Conservation (phyloP, 1,140 invertebrate species). For the Brachionus sp. region DNA sequence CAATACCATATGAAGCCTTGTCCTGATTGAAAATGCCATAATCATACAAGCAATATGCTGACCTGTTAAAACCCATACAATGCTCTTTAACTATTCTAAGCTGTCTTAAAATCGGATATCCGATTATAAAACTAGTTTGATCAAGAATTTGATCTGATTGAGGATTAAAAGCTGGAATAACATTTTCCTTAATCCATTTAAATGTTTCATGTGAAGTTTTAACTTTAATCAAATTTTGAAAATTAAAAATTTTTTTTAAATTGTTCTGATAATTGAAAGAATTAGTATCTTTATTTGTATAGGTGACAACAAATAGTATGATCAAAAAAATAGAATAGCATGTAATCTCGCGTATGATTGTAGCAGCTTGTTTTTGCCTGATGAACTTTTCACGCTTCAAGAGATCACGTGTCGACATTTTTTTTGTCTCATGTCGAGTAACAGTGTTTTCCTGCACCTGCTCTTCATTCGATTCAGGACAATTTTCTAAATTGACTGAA, state of each 20-base stretch:
- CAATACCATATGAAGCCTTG: not conserved
- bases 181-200: constrained; percentile 47
- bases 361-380: not conserved
- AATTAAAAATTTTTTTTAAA: constrained; percentile 58
- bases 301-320: constrained; percentile 1
- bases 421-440: not conserved
- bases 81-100: constrained; percentile 51
- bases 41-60: not conserved
- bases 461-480: constrained; percentile 49
- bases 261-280: constrained; percentile 57
- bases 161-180: constrained; percentile 45
- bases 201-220: not conserved
- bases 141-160: constrained; percentile 61
- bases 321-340: constrained; percentile 47
- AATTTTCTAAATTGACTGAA: constrained; percentile 51
- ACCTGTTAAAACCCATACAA: not conserved
- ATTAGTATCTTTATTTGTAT: constrained; percentile 46
- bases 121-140: constrained; percentile 62
- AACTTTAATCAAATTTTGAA: not conserved
- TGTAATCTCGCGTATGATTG: constrained; percentile 53
- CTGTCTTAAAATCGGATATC: constrained; percentile 63
- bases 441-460: not conserved
- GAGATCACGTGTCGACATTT: not conserved
- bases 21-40: constrained; percentile 26
- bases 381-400: constrained; percentile 26